Conservation (phyloP, 2,113 vertebrate genomes). For the Amphiprion ocellaris region DNA sequence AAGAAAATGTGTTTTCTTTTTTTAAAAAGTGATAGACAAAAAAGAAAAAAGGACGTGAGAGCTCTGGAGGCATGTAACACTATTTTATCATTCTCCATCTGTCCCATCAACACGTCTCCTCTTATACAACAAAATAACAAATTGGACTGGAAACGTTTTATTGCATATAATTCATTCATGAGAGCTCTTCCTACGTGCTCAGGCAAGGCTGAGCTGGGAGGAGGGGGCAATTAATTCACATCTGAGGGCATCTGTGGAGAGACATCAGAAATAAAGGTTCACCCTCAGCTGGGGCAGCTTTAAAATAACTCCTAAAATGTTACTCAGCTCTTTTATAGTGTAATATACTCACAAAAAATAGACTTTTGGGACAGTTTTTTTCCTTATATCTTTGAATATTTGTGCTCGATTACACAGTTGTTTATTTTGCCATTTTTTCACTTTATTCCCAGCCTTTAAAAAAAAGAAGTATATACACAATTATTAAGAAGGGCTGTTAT, state of each 20-base stretch:
- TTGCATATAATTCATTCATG: slow-evolving; percentile 69
- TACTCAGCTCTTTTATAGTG: background rate
- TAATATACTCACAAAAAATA: slow-evolving; percentile 9
- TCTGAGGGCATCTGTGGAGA: slow-evolving; percentile 38
- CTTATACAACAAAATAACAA: slow-evolving; percentile 53
- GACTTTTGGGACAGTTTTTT: background rate
- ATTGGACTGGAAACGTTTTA: slow-evolving; percentile 61
- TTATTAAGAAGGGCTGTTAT: background rate
- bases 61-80: background rate
- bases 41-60: background rate
- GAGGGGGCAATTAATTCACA: slow-evolving; percentile 57
- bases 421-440: background rate
- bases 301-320: slow-evolving; percentile 12
- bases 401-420: background rate
- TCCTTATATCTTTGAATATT: background rate
- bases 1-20: no score
- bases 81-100: slow-evolving; percentile 35
- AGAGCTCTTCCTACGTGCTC: slow-evolving; percentile 37
- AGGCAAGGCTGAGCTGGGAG: slow-evolving; percentile 22
- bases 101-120: slow-evolving; percentile 27
- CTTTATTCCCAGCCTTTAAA: background rate
- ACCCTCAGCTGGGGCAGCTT: background rate
- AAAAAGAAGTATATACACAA: background rate
- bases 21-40: background rate
- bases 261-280: slow-evolving; percentile 39